Base-by-base conservation (phyloP, 2,888 invertebrate species). In the Synergus japonicus region DNA sequence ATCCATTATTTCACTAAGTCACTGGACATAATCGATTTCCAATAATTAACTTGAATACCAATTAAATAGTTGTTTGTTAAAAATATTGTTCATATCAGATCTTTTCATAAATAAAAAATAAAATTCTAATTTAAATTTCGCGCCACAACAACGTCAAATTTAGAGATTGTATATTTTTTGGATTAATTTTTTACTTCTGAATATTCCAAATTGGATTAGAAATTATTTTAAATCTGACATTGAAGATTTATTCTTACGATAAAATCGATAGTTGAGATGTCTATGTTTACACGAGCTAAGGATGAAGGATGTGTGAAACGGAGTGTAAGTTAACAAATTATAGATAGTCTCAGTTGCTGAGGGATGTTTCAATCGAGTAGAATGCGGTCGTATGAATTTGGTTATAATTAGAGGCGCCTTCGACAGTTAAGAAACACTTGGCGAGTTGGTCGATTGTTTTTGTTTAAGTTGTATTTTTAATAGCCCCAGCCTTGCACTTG, bases 341-440 rank as follows among this genome's bases (percentile, higher is more conserved):
- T 29, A 73, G 54, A 37, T 49, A 73, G 54, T 54, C 46, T 54
- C 37, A 54, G 73, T 79, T 78, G 76, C 29, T 78, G 77, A 79
- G 78, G 58, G 44, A 77, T 76, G 67, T 77, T 77, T 81, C 78
- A 77, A 80, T 81, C 73, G 73, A 79, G 73, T 76, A 82, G 83
- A 85, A 78, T 73, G 82, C 81, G 83, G 80, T 79, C 79, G 81
- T 83, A 86, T 83, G 85, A 87, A 87, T 86, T 86, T 82, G 81
- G 83, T 85, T 88, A 88, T 88, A 88, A 89, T 88, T 89, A 89
- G 87, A 85, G 82, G 65, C 77, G 81, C 78, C 79, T 79, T 79
- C 81, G 76, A 76, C 77, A 69, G 83, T 88, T 88, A 82, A 81
- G 86, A 88, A 88, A 88, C 77, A 85, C 83, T 88, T 88, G 88